Evolutionary conservation across 2,888 invertebrate genomes (phyloP).

Genomic region (Polydrusus pterygomalis): DNA sequence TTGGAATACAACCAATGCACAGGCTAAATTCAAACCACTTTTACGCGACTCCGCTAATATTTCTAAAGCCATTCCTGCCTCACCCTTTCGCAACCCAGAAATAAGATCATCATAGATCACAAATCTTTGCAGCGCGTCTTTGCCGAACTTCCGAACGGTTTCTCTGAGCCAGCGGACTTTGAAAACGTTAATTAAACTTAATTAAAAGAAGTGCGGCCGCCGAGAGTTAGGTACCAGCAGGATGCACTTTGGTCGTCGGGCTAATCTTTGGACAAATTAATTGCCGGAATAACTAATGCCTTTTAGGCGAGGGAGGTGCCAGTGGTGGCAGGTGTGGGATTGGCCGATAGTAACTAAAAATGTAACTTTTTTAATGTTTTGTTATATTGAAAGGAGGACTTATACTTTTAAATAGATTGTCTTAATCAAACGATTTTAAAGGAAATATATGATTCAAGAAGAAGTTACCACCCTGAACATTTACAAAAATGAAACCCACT

Average conservation of each 20-base stretch:
- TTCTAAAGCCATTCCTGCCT: constrained; percentile 19
- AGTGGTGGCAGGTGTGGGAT: constrained; percentile 5
- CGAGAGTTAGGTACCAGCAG: constrained; percentile 68
- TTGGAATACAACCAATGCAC: too few species aligned
- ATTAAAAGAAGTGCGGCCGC: constrained; percentile 72
- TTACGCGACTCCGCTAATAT: not conserved
- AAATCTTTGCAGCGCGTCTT: constrained; percentile 46
- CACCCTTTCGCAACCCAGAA: constrained; percentile 39
- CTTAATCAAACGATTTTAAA: too few species aligned
- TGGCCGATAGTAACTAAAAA: too few species aligned
- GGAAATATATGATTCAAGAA: too few species aligned
- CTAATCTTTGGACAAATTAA: constrained; percentile 74
- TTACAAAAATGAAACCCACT: too few species aligned
- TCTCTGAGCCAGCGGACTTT: constrained; percentile 70
- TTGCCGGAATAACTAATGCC: constrained; percentile 67
- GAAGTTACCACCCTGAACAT: too few species aligned
- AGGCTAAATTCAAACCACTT: too few species aligned
- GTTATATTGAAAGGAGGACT: too few species aligned
- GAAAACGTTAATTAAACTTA: constrained; percentile 74
- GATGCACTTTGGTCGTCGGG: constrained; percentile 69
- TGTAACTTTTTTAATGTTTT: too few species aligned
- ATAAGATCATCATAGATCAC: constrained; percentile 69
- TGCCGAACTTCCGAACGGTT: constrained; percentile 45
- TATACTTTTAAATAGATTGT: too few species aligned
- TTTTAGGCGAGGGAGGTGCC: constrained; percentile 14